Conservation (phyloP, 2,797 vertebrate genomes). For the Trachops cirrhosus region DNA sequence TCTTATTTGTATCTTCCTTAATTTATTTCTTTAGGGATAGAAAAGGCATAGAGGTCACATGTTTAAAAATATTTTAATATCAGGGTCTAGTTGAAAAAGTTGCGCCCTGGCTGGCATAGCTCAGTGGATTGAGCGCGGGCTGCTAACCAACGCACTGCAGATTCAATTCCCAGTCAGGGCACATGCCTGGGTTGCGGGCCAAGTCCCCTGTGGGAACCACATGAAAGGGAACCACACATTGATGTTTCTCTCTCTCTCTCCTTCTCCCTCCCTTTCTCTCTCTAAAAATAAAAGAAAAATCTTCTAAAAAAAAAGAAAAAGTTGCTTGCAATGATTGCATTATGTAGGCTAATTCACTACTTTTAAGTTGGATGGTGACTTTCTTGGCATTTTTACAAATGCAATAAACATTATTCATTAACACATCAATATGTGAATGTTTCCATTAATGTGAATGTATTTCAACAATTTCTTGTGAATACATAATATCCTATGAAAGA, state of each 20-base stretch:
- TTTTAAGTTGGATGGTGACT: background rate
- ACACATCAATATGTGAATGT: background rate
- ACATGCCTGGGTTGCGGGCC: no score
- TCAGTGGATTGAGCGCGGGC: no score
- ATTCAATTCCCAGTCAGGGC: no score
- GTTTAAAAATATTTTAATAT: background rate
- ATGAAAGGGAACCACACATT: no score
- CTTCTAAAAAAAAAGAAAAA: background rate
- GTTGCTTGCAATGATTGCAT: background rate
- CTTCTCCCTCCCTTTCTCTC: no score
- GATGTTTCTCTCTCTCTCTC: no score
- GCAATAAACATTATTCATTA: background rate
- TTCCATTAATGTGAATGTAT: background rate
- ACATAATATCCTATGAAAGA: background rate
- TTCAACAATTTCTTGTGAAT: background rate
- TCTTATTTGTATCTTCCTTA: no score
- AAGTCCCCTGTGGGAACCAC: no score
- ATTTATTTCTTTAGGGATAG: no score
- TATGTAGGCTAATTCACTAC: background rate
- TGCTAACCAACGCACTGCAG: no score
- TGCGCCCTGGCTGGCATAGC: no score
- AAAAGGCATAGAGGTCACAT: background rate
- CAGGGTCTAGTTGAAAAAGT: background rate
- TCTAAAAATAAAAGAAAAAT: no score
- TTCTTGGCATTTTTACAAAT: constrained; percentile 21